These are phyloP conservation scores for Rhagoletis pomonella DNA, from an alignment of 1,140 invertebrate genomes.

Conservation along the genomic window DNA sequence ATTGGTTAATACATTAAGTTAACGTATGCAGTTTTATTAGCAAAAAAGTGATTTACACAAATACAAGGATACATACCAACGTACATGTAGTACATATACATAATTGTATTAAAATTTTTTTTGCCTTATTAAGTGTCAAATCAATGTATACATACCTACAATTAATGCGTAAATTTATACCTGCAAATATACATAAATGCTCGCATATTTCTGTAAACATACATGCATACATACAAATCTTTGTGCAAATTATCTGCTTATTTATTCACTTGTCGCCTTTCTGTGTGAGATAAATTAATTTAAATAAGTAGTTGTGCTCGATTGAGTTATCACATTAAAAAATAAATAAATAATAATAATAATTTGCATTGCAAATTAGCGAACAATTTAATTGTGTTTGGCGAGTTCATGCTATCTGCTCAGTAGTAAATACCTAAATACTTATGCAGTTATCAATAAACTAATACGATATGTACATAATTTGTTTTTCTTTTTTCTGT, in stretches of 20 bases:
- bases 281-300: background rate
- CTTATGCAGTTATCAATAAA: no score
- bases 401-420: background rate
- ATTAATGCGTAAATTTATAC: no score
- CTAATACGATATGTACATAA: no score
- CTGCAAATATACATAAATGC: background rate
- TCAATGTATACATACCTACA: no score
- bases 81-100: no score
- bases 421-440: background rate
- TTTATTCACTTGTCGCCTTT: background rate
- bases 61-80: no score
- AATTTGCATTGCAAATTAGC: background rate
- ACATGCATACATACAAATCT: background rate
- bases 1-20: no score
- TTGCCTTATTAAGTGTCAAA: background rate
- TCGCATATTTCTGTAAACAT: background rate
- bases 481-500: no score
- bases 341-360: no score
- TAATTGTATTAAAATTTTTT: no score
- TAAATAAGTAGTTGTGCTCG: background rate
- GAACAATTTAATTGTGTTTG: background rate
- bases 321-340: constrained; percentile 17
- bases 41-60: no score
- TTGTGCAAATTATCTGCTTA: background rate
- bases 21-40: no score